These are phyloP conservation scores for honey bee (Apis mellifera) DNA, from an alignment of 1,140 invertebrate species.

Conservation along the genomic window DNA sequence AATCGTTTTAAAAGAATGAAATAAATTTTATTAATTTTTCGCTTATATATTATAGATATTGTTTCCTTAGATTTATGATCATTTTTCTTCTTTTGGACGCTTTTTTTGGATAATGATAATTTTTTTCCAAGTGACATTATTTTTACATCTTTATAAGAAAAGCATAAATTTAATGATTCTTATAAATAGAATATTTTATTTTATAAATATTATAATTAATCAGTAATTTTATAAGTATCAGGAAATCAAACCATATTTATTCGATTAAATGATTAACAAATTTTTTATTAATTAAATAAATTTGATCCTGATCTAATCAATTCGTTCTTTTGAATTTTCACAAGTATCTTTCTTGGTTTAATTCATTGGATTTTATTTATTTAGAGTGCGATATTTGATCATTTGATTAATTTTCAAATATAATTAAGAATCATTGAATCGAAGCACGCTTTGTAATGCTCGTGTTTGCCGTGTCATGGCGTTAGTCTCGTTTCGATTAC, in stretches of 20 bases:
- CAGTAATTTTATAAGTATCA: too few species aligned
- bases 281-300: too few species aligned
- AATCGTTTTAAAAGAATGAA: not conserved
- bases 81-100: not conserved
- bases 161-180: too few species aligned
- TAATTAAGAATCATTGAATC: constrained; percentile 46
- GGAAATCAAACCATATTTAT: too few species aligned
- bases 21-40: not conserved
- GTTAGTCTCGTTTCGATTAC: constrained; percentile 34
- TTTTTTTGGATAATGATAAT: too few species aligned
- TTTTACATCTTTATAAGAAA: not conserved
- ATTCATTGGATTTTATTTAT: constrained; percentile 39
- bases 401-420: constrained; percentile 42
- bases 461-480: constrained; percentile 36
- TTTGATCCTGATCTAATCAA: too few species aligned
- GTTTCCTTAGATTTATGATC: constrained; percentile 10
- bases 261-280: too few species aligned
- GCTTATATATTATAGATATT: not conserved
- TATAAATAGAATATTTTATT: too few species aligned
- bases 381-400: constrained; percentile 1
- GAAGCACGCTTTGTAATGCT: constrained; percentile 23
- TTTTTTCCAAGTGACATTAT: too few species aligned
- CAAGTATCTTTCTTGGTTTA: constrained; percentile 15
- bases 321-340: constrained; percentile 8
- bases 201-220: too few species aligned